phyloP scores from a whole-genome alignment of 1,140 invertebrate species.

The Caenorhabditis briggsae region DNA sequence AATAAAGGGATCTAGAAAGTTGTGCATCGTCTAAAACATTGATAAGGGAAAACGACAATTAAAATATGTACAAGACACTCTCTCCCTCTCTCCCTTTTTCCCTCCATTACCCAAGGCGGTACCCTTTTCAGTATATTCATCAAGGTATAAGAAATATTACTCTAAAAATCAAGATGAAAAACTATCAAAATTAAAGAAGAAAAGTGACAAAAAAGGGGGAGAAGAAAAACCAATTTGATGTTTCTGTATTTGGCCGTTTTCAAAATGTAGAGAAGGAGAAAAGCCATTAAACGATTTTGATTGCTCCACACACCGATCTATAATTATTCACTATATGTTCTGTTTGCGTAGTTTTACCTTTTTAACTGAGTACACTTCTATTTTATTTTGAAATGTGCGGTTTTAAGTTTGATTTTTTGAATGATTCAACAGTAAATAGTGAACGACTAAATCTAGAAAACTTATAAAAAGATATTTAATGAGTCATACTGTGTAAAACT shows the following conservation, averaged over 20 bases:
- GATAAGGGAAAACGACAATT: constrained; percentile 43
- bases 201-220: not conserved
- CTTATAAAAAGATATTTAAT: too few species aligned
- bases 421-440: too few species aligned
- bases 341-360: constrained; percentile 36
- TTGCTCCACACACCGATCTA: constrained; percentile 42
- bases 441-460: too few species aligned
- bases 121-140: not conserved
- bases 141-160: not conserved
- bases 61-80: constrained; percentile 40
- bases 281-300: constrained; percentile 36
- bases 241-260: not conserved
- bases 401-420: too few species aligned
- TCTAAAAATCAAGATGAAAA: too few species aligned
- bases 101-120: not conserved
- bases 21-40: constrained; percentile 10
- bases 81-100: not conserved
- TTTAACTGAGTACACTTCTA: not conserved
- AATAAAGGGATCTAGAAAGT: constrained; percentile 26
- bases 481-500: too few species aligned
- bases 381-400: too few species aligned
- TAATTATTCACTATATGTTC: constrained; percentile 31
- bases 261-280: constrained; percentile 3
- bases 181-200: not conserved
- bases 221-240: constrained; percentile 5